Evolutionary conservation across 2,113 vertebrate species (phyloP), one percentile per base, ranked within the genome.

Genomic region (Centropristis striata): DNA sequence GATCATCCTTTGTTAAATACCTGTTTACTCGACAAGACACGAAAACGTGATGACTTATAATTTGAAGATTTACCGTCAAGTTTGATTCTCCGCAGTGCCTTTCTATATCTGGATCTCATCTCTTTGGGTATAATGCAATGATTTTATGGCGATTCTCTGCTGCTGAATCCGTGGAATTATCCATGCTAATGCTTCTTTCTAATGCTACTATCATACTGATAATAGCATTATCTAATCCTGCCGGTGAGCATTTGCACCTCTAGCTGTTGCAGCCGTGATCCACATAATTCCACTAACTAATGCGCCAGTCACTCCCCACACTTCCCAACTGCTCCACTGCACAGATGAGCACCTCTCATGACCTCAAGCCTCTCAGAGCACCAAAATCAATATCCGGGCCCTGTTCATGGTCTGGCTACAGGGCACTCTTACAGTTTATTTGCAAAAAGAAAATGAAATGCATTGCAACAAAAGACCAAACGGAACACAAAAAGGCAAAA

Each of bases 281-380:
- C 93, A 80, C 84, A 90, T 95, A 95, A 95, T 95, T 91, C 94
- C 88, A 74, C 90, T 94, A 94, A 95, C 92, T 92, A 94, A 95
- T 95, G 93, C 94, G 58, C 58, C 88, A 75, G 90, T 85, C 83
- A 23, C 67, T 94, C 91, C 75, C 70, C 20, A 57, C 81, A 83
- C 80, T 87, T 79, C 80, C 81, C 80, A 58, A 63, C 85, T 75
- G 86, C 81, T 90, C 84, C 80, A 25, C 78, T 74, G 75, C 76
- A 76, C 79, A 76, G 81, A 88, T 50, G 68, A 81, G 79, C 81
- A 83, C 73, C 86, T 84, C 87, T 91, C 53, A 21, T 84, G 89
- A 90, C 90, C 89, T 72, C 42, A 1, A 67, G 75, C 25, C 65
- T 71, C 49, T 27, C 60, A 2, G 21, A 73, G 73, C 49, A 77